Evolutionary conservation across 2,888 invertebrate species (phyloP).

Genomic region (Beris morrisii): DNA sequence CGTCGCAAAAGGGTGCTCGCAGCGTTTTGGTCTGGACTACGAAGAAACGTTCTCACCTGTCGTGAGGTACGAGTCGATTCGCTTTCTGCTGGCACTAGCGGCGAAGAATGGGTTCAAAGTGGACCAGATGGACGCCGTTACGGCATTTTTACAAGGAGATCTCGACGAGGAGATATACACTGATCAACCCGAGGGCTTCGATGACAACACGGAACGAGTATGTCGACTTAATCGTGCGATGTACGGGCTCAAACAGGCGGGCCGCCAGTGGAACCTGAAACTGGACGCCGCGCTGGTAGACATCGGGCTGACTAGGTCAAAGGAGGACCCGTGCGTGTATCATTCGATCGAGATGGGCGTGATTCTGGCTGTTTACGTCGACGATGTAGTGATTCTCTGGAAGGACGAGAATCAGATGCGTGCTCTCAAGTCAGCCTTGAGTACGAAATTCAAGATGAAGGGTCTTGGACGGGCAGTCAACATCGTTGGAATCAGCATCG

Average conservation of each 20-base stretch:
- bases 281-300: background rate
- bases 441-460: slow-evolving; percentile 32
- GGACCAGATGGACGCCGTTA: slow-evolving; percentile 34
- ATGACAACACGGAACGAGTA: background rate
- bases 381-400: slow-evolving; percentile 1
- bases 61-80: slow-evolving; percentile 37
- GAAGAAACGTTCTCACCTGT: slow-evolving; percentile 40
- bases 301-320: background rate
- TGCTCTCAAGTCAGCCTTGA: slow-evolving; percentile 15
- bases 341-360: background rate
- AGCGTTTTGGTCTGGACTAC: slow-evolving; percentile 41
- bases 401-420: background rate
- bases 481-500: slow-evolving; percentile 5
- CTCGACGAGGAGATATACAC: slow-evolving; percentile 17
- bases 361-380: slow-evolving; percentile 10
- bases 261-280: background rate
- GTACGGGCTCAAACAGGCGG: background rate
- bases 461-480: background rate
- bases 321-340: slow-evolving; percentile 1
- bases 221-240: slow-evolving; percentile 2
- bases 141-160: slow-evolving; percentile 29
- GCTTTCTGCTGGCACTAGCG: slow-evolving; percentile 32
- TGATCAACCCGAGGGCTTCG: background rate
- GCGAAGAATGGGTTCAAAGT: slow-evolving; percentile 22
- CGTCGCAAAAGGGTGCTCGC: slow-evolving; percentile 43